Evolutionary conservation across 2,797 vertebrate genomes (phyloP), one percentile per base, ranked within the genome.

Genomic region (Cyclura pinguis): DNA sequence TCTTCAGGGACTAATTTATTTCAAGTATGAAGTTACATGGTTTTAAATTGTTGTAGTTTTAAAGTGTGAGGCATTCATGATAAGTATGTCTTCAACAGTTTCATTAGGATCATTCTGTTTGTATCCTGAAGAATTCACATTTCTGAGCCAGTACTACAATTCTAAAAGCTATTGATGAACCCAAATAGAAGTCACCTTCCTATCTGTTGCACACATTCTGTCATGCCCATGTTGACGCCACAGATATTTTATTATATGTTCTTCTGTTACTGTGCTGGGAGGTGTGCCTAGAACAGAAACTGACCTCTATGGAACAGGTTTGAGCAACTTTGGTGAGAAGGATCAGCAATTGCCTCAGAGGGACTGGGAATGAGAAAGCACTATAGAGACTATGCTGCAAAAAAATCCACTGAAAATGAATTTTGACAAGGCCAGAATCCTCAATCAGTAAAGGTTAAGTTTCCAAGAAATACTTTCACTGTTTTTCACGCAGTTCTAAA

Each of bases 401-500:
- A 85, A 52, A 90, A 86, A 52, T 35, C 14, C 29, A 82, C 16
- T 62, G 57, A 87, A 90, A 90, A 87, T 83, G 89, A 76, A 64
- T 38, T 87, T 87, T 87, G 89, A 90, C 78, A 82, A 76, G 69
- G 55, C 42, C 78, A 90, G 78, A 76, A 62, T 74, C 85, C 24
- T 82, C 74, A 80, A 74, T 86, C 84, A 74, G 89, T 27, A 90
- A 85, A 90, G 64, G 69, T 73, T 62, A 64, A 73, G 14, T 90
- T 74, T 82, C 67, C n/a, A 84, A 77, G 64, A 78, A 78, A 78
- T 85, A 42, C 77, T 42, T 32, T 77, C 35, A 67, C 29, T 57
- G 59, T 55, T 16, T 84, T 88, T 91, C 73, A 80, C 62, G 88
- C 27, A 84, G 47, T n/a, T 67, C 62, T 29, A 80, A 16, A 72